Percentiles rank a stretch among this genome's conserved stretches.
These are phyloP conservation scores for Trachelus stipa DNA, from an alignment of 2,888 invertebrate genomes.

Conservation along the genomic window DNA sequence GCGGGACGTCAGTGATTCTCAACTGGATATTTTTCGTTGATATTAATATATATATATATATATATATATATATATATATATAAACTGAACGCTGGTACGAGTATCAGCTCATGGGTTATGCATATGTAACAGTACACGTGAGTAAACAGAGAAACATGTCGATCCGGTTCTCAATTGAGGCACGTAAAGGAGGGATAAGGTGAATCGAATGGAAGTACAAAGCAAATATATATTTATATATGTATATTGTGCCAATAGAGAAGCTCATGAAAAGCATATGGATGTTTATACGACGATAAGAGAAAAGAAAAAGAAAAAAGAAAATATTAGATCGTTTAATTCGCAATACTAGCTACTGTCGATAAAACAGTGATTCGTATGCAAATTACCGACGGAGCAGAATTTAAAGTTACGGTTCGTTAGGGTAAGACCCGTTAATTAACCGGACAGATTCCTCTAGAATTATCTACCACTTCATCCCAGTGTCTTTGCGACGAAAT, in stretches of 20 bases:
- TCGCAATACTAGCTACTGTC: background rate
- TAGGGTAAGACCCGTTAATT: background rate
- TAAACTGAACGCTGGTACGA: background rate
- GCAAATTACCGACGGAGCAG: background rate
- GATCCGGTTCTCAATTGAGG: background rate
- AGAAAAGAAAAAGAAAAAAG: background rate
- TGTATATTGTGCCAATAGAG: too few relatives aligned
- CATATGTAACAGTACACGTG: background rate
- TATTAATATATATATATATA: background rate
- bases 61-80: background rate
- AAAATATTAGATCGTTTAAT: background rate
- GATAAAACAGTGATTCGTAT: constrained; percentile 3
- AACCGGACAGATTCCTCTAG: background rate
- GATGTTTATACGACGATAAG: background rate
- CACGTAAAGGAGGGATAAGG: background rate
- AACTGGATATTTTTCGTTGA: background rate
- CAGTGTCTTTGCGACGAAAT: background rate
- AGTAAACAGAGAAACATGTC: background rate
- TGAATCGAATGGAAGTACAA: background rate
- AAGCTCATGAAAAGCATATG: background rate
- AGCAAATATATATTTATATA: background rate
- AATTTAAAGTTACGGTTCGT: background rate
- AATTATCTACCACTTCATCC: background rate
- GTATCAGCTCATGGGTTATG: background rate
- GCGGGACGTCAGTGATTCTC: constrained; percentile 19